Base-by-base conservation (phyloP, 2,888 invertebrate species). In the Mellilla xanthometata region DNA sequence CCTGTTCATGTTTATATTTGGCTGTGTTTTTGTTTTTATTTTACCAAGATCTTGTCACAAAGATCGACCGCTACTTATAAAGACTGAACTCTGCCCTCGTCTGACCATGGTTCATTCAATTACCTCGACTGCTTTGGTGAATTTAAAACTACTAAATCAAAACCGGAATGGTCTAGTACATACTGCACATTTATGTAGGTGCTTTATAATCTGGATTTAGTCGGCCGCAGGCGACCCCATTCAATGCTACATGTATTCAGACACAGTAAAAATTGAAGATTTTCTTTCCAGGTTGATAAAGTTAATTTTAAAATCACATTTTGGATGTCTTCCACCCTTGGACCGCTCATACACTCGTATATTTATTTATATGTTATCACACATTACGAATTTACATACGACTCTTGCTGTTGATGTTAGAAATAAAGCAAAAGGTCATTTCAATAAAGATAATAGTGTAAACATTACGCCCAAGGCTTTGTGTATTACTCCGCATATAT, bases 391-490 rank as follows among this genome's bases (percentile, higher is more conserved):
- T 58, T 41, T 58, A 59, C 60, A 64, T 65, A 60, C 64, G 58
- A 65, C 68, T 68, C 60, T 67, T 58, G 56, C 62, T 53, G 27
- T 64, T 60, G 62, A 58, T 62, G 60, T 72, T 69, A 65, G 67
- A 70, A 64, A 57, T 64, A 59, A 68, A 69, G 66, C 76, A 66
- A 81, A 76, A 84, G 84, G 85, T 85, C 78, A 82, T 68, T 69
- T 75, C 60, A 72, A 74, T 76, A 72, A 36, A 68, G 81, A 84
- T 83, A 81, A 72, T 60, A 52, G 50, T 65, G 65, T 70, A 71
- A 72, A 69, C 65, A 69, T 54, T 54, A 52, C 43, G 56, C 54
- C 66, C 70, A 75, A 76, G 68, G 68, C 49, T 69, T 60, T 54
- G 41, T 55, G 27, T 50, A 38, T 49, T 41, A 49, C 31, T 54